A percentile compares a stretch with the other conserved stretches of the same genome.
These are phyloP conservation scores for Limnothrissa miodon DNA, from an alignment of 2,113 vertebrate species.

Conservation along the genomic window DNA sequence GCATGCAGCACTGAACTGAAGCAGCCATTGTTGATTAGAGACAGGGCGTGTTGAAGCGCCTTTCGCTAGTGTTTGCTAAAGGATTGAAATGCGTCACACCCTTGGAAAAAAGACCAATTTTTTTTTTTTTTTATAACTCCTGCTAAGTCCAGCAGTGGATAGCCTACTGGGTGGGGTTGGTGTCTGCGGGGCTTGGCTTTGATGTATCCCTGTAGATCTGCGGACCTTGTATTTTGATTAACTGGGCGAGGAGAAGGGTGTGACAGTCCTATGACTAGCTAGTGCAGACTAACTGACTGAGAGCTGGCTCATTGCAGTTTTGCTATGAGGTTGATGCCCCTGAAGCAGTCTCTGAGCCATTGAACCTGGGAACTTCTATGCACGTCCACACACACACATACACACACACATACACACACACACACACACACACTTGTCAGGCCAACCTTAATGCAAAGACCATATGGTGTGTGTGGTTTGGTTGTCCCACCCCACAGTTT, in stretches of 20 bases:
- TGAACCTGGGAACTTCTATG: background rate
- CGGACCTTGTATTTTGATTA: conserved; percentile 28
- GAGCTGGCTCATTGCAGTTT: background rate
- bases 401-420: conserved; percentile 18
- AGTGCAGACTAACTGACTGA: background rate
- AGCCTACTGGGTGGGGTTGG: background rate
- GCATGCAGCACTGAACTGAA: background rate
- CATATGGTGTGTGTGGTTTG: background rate
- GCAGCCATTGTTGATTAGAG: background rate
- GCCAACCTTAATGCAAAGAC: background rate
- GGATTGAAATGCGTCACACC: background rate
- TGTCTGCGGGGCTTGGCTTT: background rate
- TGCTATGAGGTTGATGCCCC: conserved; percentile 6
- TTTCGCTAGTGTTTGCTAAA: conserved; percentile 1
- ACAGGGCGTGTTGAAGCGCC: background rate
- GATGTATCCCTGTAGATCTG: background rate
- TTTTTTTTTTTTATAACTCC: background rate
- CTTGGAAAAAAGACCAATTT: background rate
- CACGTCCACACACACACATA: background rate
- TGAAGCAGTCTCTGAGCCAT: background rate
- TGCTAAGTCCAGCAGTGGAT: background rate
- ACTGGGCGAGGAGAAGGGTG: conserved; percentile 27
- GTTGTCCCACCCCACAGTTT: background rate
- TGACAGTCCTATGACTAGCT: conserved; percentile 16
- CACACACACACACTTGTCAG: background rate